Evolutionary conservation across 1,140 invertebrate species (phyloP), one percentile per base, ranked within the genome.

Genomic region (Macrosteles quadrilineatus): DNA sequence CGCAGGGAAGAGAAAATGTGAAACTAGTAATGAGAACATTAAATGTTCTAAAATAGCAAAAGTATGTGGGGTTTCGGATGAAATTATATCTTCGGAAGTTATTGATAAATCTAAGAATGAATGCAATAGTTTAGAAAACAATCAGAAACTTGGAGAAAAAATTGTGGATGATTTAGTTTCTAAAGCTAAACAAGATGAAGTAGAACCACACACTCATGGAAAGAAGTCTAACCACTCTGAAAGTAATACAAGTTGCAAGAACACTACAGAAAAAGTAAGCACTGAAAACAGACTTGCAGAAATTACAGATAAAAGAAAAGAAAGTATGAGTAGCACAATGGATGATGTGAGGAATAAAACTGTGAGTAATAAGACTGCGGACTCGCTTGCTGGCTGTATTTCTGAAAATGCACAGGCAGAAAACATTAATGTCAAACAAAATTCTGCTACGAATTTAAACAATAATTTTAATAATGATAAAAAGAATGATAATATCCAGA

Each of bases 1-100:
- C 6, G 31, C 2, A 32, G 19, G 29, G 30, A 62, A 76, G 73
- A 67, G 83, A 78, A 78, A 47, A 76, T 0, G 77, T 77, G 21
- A 53, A 53, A 53, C 6, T 53, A 14, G 2, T 57, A 23, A 57
- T 23, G 11, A 25, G 14, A 29, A 27, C 23, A 4, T 2, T 23
- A 25, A 25, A 2, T 2, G 21, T 57, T 14, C 21, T 25, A 57
- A 57, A 57, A 11, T 21, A 23, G 29, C 29, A 23, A 57, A 57
- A 27, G 29, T 57, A 23, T 14, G 2, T 57, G 53, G 25, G 9
- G 1, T 19, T 2, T 17, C n/a, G n/a, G 40, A 11, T 11, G n/a
- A 43, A 43, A 43, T n/a, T n/a, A n/a, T n/a, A n/a, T n/a, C n/a
- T n/a, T n/a, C n/a, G n/a, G n/a, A n/a, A n/a, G n/a, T n/a, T 43